Conservation (phyloP, 2,797 vertebrate genomes). For the Labroides dimidiatus region DNA sequence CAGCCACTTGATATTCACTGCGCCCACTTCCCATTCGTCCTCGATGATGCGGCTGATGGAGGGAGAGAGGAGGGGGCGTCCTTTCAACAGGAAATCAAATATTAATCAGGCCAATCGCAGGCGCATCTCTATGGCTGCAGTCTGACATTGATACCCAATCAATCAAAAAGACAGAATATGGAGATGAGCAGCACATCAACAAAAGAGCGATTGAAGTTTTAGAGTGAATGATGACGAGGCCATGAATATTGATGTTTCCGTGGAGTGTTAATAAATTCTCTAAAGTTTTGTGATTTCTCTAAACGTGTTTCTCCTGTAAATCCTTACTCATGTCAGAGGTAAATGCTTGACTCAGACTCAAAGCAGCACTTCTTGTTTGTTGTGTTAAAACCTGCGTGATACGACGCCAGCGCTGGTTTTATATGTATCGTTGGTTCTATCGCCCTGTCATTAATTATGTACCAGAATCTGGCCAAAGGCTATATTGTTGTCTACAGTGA, state of each 20-base stretch:
- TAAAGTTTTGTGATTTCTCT: not conserved
- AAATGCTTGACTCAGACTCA: not conserved
- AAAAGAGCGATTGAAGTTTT: constrained; percentile 43
- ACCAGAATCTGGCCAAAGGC: constrained; percentile 76
- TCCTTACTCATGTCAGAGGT: constrained; percentile 12
- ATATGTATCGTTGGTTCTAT: constrained; percentile 64
- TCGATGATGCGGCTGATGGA: constrained; percentile 28
- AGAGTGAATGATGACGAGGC: constrained; percentile 46
- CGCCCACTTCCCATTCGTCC: constrained; percentile 51
- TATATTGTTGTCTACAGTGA: constrained; percentile 77
- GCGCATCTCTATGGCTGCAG: constrained; percentile 55
- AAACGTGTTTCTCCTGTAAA: constrained; percentile 9
- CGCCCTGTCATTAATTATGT: constrained; percentile 78
- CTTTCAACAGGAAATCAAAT: constrained; percentile 76
- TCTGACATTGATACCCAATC: constrained; percentile 70
- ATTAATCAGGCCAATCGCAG: constrained; percentile 72
- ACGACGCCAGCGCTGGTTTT: constrained; percentile 46
- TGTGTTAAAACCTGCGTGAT: constrained; percentile 38
- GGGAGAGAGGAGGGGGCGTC: constrained; percentile 21
- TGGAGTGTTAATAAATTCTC: constrained; percentile 12
- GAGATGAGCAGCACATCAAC: constrained; percentile 54
- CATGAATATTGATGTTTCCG: constrained; percentile 42
- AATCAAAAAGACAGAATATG: constrained; percentile 64
- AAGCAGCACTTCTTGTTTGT: constrained; percentile 24
- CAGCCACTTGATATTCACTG: constrained; percentile 76